phyloP scores from a whole-genome alignment of 2,113 vertebrate species.

The Cyanistes caeruleus region DNA sequence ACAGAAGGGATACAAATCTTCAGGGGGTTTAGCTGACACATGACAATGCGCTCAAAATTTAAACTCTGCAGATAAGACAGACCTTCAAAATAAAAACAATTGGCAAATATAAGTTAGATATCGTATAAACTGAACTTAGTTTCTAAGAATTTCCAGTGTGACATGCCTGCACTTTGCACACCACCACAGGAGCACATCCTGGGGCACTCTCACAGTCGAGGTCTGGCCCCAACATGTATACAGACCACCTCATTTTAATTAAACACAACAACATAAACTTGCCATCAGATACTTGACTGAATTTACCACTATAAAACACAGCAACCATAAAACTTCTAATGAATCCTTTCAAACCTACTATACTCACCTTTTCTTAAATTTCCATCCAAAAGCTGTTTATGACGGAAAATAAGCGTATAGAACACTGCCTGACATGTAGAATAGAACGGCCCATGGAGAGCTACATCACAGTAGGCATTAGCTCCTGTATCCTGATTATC shows the following conservation, averaged over 20 bases:
- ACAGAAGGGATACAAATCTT: slow-evolving; percentile 92
- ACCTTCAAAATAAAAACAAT: slow-evolving; percentile 74
- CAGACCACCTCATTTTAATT: not conserved
- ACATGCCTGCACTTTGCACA: not conserved
- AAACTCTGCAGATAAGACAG: slow-evolving; percentile 90
- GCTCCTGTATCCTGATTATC: slow-evolving; percentile 85
- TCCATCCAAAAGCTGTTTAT: slow-evolving; percentile 86
- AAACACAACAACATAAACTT: not conserved
- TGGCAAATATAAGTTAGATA: not conserved
- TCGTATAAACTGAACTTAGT: not conserved
- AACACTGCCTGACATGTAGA: slow-evolving; percentile 90
- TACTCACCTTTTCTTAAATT: slow-evolving; percentile 88
- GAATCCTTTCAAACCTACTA: not conserved
- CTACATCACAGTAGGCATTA: slow-evolving; percentile 87
- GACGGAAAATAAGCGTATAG: slow-evolving; percentile 90
- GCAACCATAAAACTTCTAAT: not conserved
- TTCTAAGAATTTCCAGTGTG: not conserved
- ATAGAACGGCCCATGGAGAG: slow-evolving; percentile 92
- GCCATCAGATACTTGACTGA: not conserved
- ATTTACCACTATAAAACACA: not conserved
- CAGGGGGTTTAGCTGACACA: slow-evolving; percentile 95
- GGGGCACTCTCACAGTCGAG: not conserved
- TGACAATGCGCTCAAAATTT: slow-evolving; percentile 93
- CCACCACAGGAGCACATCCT: not conserved
- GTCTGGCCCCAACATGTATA: not conserved